A percentile compares a stretch with the other conserved stretches of the same genome.
Conservation (phyloP, 2,797 vertebrate species). For the Manis pentadactyla region DNA sequence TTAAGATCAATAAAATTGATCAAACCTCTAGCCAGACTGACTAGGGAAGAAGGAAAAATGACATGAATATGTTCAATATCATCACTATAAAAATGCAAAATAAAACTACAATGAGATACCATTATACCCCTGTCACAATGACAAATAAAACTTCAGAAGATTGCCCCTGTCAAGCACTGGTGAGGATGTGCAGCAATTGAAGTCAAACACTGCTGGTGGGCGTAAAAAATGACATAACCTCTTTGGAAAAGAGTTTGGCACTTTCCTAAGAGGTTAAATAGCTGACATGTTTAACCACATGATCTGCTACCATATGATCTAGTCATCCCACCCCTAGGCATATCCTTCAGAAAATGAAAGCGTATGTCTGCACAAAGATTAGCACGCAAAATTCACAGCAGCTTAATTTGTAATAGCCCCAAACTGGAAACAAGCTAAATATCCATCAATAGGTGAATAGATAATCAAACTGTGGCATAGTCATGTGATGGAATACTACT, state of each 20-base stretch:
- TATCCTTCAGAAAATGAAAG: background rate
- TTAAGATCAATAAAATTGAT: conserved; percentile 21
- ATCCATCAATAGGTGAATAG: background rate
- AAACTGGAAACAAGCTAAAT: background rate
- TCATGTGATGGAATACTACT: background rate
- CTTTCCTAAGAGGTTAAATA: background rate
- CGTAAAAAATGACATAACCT: background rate
- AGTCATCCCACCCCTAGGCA: background rate
- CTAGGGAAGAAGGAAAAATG: background rate
- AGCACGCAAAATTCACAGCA: background rate
- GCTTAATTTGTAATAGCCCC: background rate
- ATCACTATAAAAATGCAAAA: background rate
- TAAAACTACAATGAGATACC: background rate
- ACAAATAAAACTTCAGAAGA: background rate
- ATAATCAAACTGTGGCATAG: background rate
- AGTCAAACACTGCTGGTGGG: background rate
- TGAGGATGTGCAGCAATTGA: background rate
- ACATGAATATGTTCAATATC: background rate
- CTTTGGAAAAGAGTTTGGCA: background rate
- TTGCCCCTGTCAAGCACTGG: background rate
- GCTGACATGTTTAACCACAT: too few species aligned
- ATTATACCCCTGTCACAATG: background rate
- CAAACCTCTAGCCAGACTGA: background rate
- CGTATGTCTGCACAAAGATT: background rate
- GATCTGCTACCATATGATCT: background rate